Conservation (phyloP, 1,140 invertebrate species). For the Acromyrmex charruanus region DNA sequence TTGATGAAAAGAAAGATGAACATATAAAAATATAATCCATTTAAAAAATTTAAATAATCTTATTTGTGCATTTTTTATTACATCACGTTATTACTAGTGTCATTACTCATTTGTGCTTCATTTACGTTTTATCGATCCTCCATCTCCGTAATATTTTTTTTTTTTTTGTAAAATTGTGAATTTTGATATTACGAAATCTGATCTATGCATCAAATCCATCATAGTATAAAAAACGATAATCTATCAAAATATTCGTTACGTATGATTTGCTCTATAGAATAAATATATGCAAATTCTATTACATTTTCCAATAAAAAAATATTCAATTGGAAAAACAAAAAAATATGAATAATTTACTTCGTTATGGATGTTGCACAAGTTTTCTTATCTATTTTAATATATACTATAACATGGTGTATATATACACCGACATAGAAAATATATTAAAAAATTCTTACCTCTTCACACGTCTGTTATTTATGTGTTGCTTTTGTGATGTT, state of each 20-base stretch:
- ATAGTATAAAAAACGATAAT: background rate
- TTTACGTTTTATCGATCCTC: constrained; percentile 5
- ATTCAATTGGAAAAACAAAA: background rate
- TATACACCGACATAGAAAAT: too few relatives aligned
- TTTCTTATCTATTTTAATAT: constrained; percentile 2
- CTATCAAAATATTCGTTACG: constrained; percentile 3
- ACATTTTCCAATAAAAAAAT: constrained; percentile 4
- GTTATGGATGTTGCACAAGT: too few relatives aligned
- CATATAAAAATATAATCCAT: background rate
- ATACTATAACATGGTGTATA: background rate
- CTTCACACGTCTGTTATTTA: background rate
- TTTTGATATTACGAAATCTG: background rate
- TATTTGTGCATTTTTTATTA: background rate
- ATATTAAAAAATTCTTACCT: too few relatives aligned
- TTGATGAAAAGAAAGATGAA: background rate
- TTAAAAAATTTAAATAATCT: background rate
- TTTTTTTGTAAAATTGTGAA: background rate
- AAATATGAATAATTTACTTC: background rate
- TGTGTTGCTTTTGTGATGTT: background rate
- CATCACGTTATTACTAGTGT: too few relatives aligned
- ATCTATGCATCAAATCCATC: background rate
- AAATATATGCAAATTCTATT: background rate
- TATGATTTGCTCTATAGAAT: constrained; percentile 7
- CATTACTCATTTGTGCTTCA: constrained; percentile 7
- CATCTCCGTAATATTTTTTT: background rate